These are phyloP conservation scores for Latrodectus hesperus DNA, from an alignment of 2,888 invertebrate species.

Conservation along the genomic window DNA sequence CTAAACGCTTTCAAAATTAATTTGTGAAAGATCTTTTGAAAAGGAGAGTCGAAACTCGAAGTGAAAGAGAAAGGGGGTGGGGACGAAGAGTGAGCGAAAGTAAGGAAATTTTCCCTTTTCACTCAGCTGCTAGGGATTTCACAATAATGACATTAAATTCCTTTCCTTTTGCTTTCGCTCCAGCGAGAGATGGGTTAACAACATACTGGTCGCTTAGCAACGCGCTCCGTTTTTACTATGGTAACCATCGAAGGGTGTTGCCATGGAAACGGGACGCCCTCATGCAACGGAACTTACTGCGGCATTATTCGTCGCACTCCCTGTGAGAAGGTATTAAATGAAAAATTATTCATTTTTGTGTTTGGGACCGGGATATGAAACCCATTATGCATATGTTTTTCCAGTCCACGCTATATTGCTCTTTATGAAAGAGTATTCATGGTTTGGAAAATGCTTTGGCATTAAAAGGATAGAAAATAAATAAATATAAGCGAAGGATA, in stretches of 20 bases:
- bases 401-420: neutral
- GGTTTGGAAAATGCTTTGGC: neutral
- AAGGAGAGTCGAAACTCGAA: conserved; percentile 3
- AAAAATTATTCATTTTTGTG: conserved; percentile 39
- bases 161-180: conserved; percentile 44
- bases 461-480: too few species aligned
- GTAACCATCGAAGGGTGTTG: conserved; percentile 11
- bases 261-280: conserved; percentile 47
- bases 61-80: neutral
- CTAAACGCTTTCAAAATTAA: conserved; percentile 61
- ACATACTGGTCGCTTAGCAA: conserved; percentile 57
- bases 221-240: conserved; percentile 22
- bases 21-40: conserved; percentile 52
- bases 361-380: neutral
- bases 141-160: conserved; percentile 57
- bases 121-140: conserved; percentile 16
- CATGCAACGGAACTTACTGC: neutral
- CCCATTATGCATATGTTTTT: conserved; percentile 2
- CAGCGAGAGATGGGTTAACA: conserved; percentile 60
- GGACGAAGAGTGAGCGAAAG: conserved; percentile 9
- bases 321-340: neutral
- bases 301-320: neutral
- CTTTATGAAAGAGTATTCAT: neutral
- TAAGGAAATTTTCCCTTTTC: conserved; percentile 46
- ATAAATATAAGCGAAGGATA: too few species aligned